A percentile compares a stretch with the other conserved stretches of the same genome.
Conservation (phyloP, 2,888 invertebrate species). For the Eudasyphora cyanicolor region DNA sequence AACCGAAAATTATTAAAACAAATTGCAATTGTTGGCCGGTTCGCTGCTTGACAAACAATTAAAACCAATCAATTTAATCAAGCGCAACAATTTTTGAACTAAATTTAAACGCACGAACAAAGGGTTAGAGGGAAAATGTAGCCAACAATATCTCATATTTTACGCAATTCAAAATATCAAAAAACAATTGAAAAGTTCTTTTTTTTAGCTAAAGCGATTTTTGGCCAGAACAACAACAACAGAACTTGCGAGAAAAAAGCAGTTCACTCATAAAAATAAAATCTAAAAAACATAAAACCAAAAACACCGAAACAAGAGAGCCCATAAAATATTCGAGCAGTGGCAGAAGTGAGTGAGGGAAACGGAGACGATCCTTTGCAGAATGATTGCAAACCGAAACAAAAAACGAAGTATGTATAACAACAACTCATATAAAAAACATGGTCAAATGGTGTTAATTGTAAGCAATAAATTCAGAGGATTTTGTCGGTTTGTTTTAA, state of each 20-base stretch:
- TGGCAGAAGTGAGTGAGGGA: background rate
- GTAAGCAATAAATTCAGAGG: conserved; percentile 67
- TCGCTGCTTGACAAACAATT: conserved; percentile 56
- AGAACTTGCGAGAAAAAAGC: too few relatives aligned
- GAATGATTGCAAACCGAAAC: too few relatives aligned
- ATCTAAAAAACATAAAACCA: conserved; percentile 44
- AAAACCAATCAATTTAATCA: conserved; percentile 64
- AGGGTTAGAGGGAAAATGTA: background rate
- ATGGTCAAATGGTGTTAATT: conserved; percentile 68
- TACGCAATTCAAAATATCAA: conserved; percentile 46
- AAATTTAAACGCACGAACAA: background rate
- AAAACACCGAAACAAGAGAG: conserved; percentile 54
- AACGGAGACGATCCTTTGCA: conserved; percentile 17
- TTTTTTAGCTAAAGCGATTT: conserved; percentile 31
- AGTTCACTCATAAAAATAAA: conserved; percentile 9
- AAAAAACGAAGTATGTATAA: background rate
- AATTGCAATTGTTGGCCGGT: background rate
- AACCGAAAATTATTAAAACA: background rate
- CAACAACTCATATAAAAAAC: conserved; percentile 43
- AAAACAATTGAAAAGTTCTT: conserved; percentile 58
- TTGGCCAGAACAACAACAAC: conserved; percentile 53
- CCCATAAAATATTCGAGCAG: conserved; percentile 47
- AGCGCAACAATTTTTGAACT: conserved; percentile 59
- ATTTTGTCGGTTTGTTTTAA: conserved; percentile 30
- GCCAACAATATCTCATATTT: background rate